Conservation (phyloP, 2,888 invertebrate species). For the Tipula unca region DNA sequence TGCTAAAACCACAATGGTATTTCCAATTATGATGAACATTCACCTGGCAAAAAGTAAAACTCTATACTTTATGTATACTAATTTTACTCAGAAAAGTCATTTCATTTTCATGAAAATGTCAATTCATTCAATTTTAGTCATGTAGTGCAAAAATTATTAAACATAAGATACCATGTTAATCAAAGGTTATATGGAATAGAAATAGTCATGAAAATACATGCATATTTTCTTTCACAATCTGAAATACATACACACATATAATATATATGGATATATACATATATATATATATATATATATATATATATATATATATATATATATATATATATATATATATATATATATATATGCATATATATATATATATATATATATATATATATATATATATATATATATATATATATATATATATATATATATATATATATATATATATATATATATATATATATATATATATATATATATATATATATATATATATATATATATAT, state of each 20-base stretch:
- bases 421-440: too few species aligned
- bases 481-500: too few species aligned
- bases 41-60: neutral
- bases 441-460: neutral
- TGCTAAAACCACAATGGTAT: neutral
- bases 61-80: neutral
- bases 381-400: neutral
- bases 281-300: neutral
- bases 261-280: neutral
- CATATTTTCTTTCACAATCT: neutral
- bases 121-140: neutral
- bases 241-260: too few species aligned
- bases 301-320: too few species aligned
- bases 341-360: neutral
- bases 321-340: neutral
- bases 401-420: neutral
- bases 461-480: neutral
- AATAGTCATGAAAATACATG: neutral
- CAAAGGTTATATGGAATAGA: neutral
- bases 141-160: neutral
- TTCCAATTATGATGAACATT: neutral
- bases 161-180: neutral
- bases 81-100: neutral
- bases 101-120: neutral
- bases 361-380: too few species aligned